These are phyloP conservation scores for Artemisiospiza belli DNA, from an alignment of 2,113 vertebrate genomes.

Conservation along the genomic window DNA sequence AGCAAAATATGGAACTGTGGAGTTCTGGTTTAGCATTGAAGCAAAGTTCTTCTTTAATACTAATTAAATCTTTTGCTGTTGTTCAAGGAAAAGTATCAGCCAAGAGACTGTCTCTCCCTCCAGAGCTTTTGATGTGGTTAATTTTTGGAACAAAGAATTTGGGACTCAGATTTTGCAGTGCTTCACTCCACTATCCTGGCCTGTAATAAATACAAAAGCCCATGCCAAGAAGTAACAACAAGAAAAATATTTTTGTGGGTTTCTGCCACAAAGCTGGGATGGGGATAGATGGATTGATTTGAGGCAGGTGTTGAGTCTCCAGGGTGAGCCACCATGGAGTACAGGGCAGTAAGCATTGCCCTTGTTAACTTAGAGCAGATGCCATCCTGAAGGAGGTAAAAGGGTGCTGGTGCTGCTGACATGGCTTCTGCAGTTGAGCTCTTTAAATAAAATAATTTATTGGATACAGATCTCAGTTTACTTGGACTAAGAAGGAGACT, in stretches of 20 bases:
- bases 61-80: constrained; percentile 45
- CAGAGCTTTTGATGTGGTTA: constrained; percentile 57
- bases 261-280: neutral
- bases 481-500: neutral
- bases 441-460: neutral
- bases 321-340: rapidly evolving
- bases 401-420: neutral
- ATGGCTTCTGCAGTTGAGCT: neutral
- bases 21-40: constrained; percentile 10
- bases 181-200: constrained; percentile 24
- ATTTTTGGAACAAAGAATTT: constrained; percentile 38
- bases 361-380: neutral
- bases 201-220: constrained; percentile 9
- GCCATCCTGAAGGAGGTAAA: neutral
- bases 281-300: neutral
- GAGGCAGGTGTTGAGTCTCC: constrained; percentile 2
- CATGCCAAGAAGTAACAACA: constrained; percentile 3
- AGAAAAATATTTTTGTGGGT: constrained; percentile 42
- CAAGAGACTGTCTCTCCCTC: constrained; percentile 30
- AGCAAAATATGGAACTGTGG: neutral
- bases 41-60: constrained; percentile 1
- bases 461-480: neutral
- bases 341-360: neutral
- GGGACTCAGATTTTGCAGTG: constrained; percentile 16
- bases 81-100: constrained; percentile 10